Evolutionary conservation across 2,113 vertebrate genomes (phyloP), one percentile per base, ranked within the genome.

Genomic region (Carassius carassius): DNA sequence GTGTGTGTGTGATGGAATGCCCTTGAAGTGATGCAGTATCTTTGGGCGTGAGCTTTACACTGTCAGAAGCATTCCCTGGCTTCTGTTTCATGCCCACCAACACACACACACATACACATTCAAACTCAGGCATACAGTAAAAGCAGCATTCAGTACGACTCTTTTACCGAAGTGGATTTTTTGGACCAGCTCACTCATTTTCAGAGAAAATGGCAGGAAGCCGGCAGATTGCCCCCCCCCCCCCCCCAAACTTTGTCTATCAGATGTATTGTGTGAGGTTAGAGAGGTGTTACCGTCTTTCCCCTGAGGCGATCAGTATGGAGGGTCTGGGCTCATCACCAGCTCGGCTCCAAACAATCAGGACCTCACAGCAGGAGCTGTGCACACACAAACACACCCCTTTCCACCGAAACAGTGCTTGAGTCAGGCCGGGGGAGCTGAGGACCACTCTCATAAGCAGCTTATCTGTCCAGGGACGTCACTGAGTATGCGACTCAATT

Each of bases 171-270:
- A 83, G 82, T 81, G 37, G 70, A 78, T 86, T 89, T 88, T 87
- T 85, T 86, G 82, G 78, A 69, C 65, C 23, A 78, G 70, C 67
- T 77, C 47, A 72, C 49, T 41, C 54, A 80, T 73, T 88, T 90
- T 90, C 78, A 14, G 63, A 89, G 83, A 87, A 88, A 89, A 89
- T 85, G 88, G 82, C 88, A 90, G 86, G 85, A 90, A 88, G 82
- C 63, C 87, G 76, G 69, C 80, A 87, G 65, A 78, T 82, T 78
- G 51, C 56, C 37, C 82, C 3, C 70, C 78, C 17, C 1, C 29
- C 54, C 41, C 11, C 3, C 3, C 47, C 13, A 1, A 35, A 14
- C 23, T 65, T 41, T 60, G 70, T 62, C 74, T 76, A 63, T 84
- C 51, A 81, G 67, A 80, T 37, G 73, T 67, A 77, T 84, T 87